Conservation (phyloP, 2,888 invertebrate species). For the Ennomos quercinarius region DNA sequence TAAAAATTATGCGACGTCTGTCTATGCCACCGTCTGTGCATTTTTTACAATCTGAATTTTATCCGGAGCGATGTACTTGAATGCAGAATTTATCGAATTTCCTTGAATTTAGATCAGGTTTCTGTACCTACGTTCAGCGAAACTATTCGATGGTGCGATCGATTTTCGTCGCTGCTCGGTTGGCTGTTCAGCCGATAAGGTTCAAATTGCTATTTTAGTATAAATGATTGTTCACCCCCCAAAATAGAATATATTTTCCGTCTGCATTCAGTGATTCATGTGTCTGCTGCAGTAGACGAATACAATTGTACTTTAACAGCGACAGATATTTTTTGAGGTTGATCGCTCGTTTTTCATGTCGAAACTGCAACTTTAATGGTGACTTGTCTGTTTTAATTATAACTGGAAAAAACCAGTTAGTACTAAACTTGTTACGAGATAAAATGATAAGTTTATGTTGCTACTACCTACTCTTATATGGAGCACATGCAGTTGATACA, state of each 20-base stretch:
- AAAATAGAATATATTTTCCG: constrained; percentile 67
- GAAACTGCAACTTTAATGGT: constrained; percentile 45
- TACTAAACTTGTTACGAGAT: constrained; percentile 24
- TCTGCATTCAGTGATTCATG: constrained; percentile 79
- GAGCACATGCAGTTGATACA: constrained; percentile 11
- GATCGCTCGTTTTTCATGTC: constrained; percentile 56
- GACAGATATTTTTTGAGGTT: constrained; percentile 56
- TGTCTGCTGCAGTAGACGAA: constrained; percentile 81
- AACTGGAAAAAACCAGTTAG: constrained; percentile 36
- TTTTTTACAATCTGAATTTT: constrained; percentile 80
- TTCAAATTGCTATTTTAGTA: constrained; percentile 46
- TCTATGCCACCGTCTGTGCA: constrained; percentile 75
- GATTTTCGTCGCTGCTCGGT: constrained; percentile 43
- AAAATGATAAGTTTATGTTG: constrained; percentile 20
- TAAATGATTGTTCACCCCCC: constrained; percentile 63
- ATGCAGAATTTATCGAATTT: constrained; percentile 80
- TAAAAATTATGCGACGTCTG: constrained; percentile 76
- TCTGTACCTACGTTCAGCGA: constrained; percentile 64
- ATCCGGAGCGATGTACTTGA: constrained; percentile 75
- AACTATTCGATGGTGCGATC: constrained; percentile 47
- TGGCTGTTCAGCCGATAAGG: constrained; percentile 36
- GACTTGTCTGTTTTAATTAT: constrained; percentile 33
- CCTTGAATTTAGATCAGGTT: constrained; percentile 82
- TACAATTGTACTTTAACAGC: constrained; percentile 66
- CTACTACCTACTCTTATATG: constrained; percentile 1